A percentile compares a stretch with the other conserved stretches of the same genome.
Conservation (phyloP, 2,888 invertebrate species). For the Melinaea menophilus region DNA sequence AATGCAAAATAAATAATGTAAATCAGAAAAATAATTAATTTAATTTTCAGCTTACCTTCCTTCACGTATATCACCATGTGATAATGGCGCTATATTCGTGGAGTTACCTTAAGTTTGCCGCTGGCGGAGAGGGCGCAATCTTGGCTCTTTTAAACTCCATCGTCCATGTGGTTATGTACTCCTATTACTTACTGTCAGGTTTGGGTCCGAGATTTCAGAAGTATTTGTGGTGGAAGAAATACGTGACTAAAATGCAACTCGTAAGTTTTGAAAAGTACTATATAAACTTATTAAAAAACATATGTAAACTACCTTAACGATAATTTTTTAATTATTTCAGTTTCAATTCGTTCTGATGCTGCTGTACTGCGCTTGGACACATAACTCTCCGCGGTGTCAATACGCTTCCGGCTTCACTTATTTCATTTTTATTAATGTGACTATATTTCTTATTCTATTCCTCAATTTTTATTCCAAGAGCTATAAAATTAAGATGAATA, state of each 20-base stretch:
- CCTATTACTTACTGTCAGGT: constrained; percentile 87
- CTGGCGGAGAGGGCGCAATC: constrained; percentile 87
- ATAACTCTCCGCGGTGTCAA: constrained; percentile 79
- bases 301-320: background rate
- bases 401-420: constrained; percentile 78
- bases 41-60: constrained; percentile 86
- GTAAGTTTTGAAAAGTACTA: constrained; percentile 60
- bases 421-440: constrained; percentile 75
- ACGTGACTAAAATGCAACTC: constrained; percentile 89
- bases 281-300: background rate
- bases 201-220: constrained; percentile 86
- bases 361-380: constrained; percentile 76
- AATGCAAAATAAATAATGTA: too few relatives aligned
- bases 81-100: constrained; percentile 87
- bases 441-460: constrained; percentile 81
- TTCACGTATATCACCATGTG: constrained; percentile 94
- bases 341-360: constrained; percentile 83
- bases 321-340: constrained; percentile 52
- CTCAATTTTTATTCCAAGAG: constrained; percentile 81
- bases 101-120: constrained; percentile 87
- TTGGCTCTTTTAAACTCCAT: constrained; percentile 85
- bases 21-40: background rate
- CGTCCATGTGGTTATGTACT: constrained; percentile 90
- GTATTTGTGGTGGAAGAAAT: constrained; percentile 93
- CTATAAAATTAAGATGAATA: constrained; percentile 63